Evolutionary conservation across 92 coral and sea anemone species (phyloP).

Genomic region (Palythoa caribaeorum): DNA sequence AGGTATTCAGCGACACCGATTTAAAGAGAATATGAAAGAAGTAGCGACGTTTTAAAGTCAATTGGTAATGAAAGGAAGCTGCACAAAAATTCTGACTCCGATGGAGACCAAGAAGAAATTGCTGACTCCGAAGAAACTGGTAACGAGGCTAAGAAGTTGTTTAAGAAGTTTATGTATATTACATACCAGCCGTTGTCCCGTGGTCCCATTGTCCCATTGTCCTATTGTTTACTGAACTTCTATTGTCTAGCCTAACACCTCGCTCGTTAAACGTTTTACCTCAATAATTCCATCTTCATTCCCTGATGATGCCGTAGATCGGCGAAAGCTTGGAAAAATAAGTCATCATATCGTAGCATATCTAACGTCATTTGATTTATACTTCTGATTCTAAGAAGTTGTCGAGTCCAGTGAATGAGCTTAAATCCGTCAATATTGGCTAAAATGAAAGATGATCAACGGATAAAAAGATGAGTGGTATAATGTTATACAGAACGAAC

Average conservation of each 20-base stretch:
- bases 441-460: constrained; percentile 10
- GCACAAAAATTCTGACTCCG: neutral
- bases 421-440: neutral
- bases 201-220: no score
- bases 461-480: constrained; percentile 7
- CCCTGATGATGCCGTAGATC: no score
- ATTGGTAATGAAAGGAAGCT: constrained; percentile 15
- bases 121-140: constrained; percentile 8
- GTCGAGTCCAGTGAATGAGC: neutral
- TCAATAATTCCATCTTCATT: no score
- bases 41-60: constrained; percentile 18
- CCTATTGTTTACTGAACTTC: no score
- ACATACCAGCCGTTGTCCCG: no score
- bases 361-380: no score
- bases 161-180: no score
- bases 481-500: neutral
- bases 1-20: neutral
- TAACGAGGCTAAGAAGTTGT: neutral
- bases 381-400: neutral
- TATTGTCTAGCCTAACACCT: no score
- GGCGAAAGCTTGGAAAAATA: no score
- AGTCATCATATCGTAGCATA: no score
- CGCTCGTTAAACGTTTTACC: no score
- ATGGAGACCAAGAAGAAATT: neutral
- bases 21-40: neutral